phyloP scores from a whole-genome alignment of 1,140 invertebrate genomes.

The Atopsyche davidsoni region DNA sequence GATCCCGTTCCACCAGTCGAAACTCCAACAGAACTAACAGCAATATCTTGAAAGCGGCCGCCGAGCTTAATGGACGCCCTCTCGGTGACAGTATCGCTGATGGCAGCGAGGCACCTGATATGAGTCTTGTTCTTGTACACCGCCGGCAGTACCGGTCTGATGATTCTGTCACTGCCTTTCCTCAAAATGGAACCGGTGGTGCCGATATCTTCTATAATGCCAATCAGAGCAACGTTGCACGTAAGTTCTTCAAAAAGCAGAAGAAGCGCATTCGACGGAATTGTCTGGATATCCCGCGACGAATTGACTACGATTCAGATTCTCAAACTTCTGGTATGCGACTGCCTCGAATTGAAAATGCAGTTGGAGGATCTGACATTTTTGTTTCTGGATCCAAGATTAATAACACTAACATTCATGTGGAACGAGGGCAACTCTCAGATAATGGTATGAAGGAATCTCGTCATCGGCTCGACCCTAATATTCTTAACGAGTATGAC shows the following conservation, averaged over 20 bases:
- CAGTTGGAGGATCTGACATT: slow-evolving; percentile 56
- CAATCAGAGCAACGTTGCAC: slow-evolving; percentile 84
- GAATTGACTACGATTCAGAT: slow-evolving; percentile 57
- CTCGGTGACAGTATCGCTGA: slow-evolving; percentile 36
- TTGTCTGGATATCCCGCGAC: slow-evolving; percentile 61
- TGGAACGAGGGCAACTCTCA: slow-evolving; percentile 49
- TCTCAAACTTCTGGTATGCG: slow-evolving; percentile 50
- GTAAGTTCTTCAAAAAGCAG: slow-evolving; percentile 88
- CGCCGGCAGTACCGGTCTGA: slow-evolving; percentile 63
- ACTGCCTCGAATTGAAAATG: slow-evolving; percentile 47
- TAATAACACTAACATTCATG: slow-evolving; percentile 72
- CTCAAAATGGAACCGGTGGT: slow-evolving; percentile 50
- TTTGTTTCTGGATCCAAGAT: slow-evolving; percentile 64
- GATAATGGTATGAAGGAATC: slow-evolving; percentile 48
- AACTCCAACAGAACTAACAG: slow-evolving; percentile 51
- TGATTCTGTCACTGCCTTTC: slow-evolving; percentile 63
- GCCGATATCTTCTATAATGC: slow-evolving; percentile 88
- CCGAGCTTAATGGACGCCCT: slow-evolving; percentile 46
- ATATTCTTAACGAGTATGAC: slow-evolving; percentile 55
- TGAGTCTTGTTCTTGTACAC: slow-evolving; percentile 62
- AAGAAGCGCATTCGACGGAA: slow-evolving; percentile 68
- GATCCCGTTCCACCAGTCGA: slow-evolving; percentile 56
- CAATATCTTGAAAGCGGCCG: slow-evolving; percentile 48
- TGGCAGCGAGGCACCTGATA: slow-evolving; percentile 48
- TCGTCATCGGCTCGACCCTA: slow-evolving; percentile 48